Base-by-base conservation (phyloP, 2,797 vertebrate species). In the Danio albolineatus region DNA sequence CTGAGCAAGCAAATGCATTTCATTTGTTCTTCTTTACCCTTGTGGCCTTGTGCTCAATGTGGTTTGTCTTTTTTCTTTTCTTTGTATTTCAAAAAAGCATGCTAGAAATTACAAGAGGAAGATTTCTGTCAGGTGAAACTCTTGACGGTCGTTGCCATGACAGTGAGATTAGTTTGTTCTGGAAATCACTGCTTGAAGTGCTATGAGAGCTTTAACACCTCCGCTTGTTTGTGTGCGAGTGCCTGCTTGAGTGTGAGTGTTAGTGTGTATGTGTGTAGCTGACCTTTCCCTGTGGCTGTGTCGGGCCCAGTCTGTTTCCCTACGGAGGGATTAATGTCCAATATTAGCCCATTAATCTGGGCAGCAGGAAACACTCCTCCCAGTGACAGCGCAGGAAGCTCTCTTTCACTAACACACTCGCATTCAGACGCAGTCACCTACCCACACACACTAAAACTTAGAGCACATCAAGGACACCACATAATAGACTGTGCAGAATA, bases 321-420 rank as follows among this genome's bases (percentile, higher is more conserved):
- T 90, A 87, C 88, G 81, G 82, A 51, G 83, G 87, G 90, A 92
- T 93, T 90, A 72, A 90, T 86, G 79, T 87, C 87, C 89, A 88
- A 81, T 87, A 88, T 91, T 91, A 92, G 83, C 59, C 70, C 87
- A 87, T 91, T 92, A 92, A 92, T 92, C 90, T 90, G 81, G 61
- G 64, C 73, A 64, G 71, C 87, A 88, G 89, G 89, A 90, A 89
- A 83, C 79, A 21, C 84, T 46, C 13, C 86, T 88, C 56, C 65
- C 83, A 85, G 86, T 79, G 64, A 8, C 60, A 49, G 41, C 39
- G 69, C 87, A 90, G 90, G 89, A 90, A 87, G 83, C 19, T 36
- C 12, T 61, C 56, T 71, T 17, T 77, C 56, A 76, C 74, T 76
- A 74, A 81, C 54, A 39, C 71, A 73, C 65, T 80, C 69, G 60